These are phyloP conservation scores for Drosophila ustulata DNA, from an alignment of 2,888 invertebrate genomes.

Conservation along the genomic window DNA sequence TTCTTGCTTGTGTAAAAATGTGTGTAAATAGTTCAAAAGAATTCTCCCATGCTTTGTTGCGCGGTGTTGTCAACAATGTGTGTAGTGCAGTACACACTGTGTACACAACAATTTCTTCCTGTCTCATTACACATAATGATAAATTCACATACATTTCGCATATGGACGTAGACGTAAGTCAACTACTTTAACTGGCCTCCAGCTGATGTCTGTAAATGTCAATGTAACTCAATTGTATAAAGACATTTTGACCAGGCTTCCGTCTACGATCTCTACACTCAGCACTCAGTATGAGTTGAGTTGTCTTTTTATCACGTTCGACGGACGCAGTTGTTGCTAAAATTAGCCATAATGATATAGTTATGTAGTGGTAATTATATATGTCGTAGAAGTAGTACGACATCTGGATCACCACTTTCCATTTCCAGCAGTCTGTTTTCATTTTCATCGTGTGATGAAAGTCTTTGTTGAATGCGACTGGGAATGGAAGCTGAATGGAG, in stretches of 20 bases:
- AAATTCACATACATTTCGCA: constrained; percentile 23
- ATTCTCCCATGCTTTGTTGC: constrained; percentile 3
- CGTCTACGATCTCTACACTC: constrained; percentile 25
- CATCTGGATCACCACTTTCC: constrained; percentile 44
- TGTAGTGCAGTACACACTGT: too few species aligned
- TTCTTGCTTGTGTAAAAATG: neutral
- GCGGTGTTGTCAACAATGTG: constrained; percentile 21
- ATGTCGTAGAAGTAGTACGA: constrained; percentile 2
- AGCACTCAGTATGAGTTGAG: constrained; percentile 1
- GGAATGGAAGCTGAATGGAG: constrained; percentile 11
- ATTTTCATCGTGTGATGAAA: constrained; percentile 20
- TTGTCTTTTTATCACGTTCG: constrained; percentile 21
- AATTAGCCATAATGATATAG: constrained; percentile 47
- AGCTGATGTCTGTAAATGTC: constrained; percentile 37
- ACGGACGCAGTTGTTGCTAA: constrained; percentile 16
- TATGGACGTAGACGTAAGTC: constrained; percentile 17
- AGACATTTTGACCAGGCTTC: constrained; percentile 36
- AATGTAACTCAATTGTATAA: constrained; percentile 51
- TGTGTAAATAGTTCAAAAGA: neutral
- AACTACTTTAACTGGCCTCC: constrained; percentile 38
- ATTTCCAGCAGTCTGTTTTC: constrained; percentile 28
- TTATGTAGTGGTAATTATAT: constrained; percentile 23
- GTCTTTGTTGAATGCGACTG: constrained; percentile 41
- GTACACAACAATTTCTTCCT: constrained; percentile 64
- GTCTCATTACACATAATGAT: constrained; percentile 55